phyloP scores from a whole-genome alignment of 1,140 invertebrate genomes.

The Magallana gigas region DNA sequence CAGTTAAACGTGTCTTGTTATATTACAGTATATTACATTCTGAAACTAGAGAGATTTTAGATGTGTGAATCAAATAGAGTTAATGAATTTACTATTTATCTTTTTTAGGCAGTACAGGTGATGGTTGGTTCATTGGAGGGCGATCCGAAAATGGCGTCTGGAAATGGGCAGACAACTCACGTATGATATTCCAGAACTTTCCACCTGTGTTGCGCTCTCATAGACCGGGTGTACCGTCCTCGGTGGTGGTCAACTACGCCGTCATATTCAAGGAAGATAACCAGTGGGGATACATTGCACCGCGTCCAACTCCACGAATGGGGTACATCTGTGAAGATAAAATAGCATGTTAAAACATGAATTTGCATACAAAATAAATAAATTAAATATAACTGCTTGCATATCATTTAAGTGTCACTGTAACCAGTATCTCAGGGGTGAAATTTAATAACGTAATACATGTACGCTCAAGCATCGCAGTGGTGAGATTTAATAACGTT shows the following conservation, averaged over 20 bases:
- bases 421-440: too few species aligned
- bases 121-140: neutral
- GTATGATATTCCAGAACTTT: neutral
- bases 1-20: too few species aligned
- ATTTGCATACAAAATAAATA: neutral
- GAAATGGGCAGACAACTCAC: neutral
- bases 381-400: too few species aligned
- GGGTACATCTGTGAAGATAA: neutral
- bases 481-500: too few species aligned
- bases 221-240: neutral
- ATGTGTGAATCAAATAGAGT: too few species aligned
- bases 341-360: neutral
- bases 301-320: neutral
- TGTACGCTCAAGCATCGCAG: too few species aligned
- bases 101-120: neutral
- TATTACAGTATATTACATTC: too few species aligned
- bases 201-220: neutral
- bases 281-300: neutral
- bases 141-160: neutral
- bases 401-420: too few species aligned
- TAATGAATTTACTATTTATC: too few species aligned
- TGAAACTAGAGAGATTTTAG: too few species aligned
- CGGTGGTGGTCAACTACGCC: neutral
- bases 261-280: neutral
- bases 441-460: too few species aligned